Base-by-base conservation (phyloP, 2,797 vertebrate species). In the Lutjanus argentimaculatus region DNA sequence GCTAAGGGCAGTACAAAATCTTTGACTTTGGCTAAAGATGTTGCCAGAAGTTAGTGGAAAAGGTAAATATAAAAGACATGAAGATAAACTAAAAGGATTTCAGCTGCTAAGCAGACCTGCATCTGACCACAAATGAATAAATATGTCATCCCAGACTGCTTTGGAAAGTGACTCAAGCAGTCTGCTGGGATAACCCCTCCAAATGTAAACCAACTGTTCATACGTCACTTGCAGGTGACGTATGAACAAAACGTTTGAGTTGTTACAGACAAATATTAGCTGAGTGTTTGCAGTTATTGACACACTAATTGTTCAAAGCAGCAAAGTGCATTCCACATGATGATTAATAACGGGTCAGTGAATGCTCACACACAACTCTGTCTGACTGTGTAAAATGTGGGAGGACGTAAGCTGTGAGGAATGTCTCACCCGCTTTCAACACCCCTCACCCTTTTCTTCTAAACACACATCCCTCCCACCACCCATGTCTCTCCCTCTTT, bases 401-500 rank as follows among this genome's bases (percentile, higher is more conserved):
- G 62, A 82, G 69, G 85, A 80, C 72, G 77, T 84, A 82, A 84
- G 79, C 72, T 82, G 57, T 75, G 87, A 91, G 84, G 92, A 93
- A 93, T 94, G 86, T 91, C 86, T 89, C 91, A 88, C 79, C 88
- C 79, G 91, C 77, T 79, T 87, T 79, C 80, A 81, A 85, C 52
- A 80, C 65, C 83, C 30, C 78, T 65, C 78, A 88, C 66, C 62
- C 66, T 75, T 75, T 85, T 84, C 74, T 84, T 70, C 49, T 69
- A 57, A 81, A 82, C 77, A 85, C 85, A 88, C 72, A 70, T 36
- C 72, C 46, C 63, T 69, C 63, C 56, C 51, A 55, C 43, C 30
- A 62, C 22, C 52, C 56, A 36, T 7, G 21, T 61, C 51, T 15
- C 53, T 11, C 67, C 45, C 36, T 17, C 8, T 59, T 10, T 62